A percentile compares a stretch with the other conserved stretches of the same genome.
Evolutionary conservation across 2,113 vertebrate genomes (phyloP).

Genomic region (Prunella himalayana): DNA sequence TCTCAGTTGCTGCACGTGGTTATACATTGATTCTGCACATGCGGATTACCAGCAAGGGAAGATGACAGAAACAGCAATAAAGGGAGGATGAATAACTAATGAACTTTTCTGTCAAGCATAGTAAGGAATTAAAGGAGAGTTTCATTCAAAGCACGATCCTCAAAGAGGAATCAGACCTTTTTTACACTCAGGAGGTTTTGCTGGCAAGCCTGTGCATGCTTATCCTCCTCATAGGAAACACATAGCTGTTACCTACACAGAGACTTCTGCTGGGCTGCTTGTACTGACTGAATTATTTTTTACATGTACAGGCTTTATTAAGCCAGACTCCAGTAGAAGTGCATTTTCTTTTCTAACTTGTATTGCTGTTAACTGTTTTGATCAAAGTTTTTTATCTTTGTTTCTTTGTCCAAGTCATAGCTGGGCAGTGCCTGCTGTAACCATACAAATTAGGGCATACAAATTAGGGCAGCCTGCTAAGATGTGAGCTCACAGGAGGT

Average conservation of each 20-base stretch:
- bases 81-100: not conserved
- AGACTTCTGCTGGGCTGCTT: not conserved
- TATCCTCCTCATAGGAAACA: not conserved
- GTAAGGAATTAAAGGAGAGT: not conserved
- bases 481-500: not conserved
- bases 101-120: not conserved
- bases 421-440: not conserved
- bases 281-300: not conserved
- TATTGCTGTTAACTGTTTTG: not conserved
- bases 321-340: not conserved
- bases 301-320: not conserved
- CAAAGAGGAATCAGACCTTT: not conserved
- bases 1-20: not conserved
- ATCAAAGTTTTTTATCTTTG: not conserved
- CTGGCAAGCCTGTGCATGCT: not conserved
- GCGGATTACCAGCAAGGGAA: not conserved
- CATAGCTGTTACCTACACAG: rapidly evolving
- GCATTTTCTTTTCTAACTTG: not conserved
- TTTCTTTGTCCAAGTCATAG: not conserved
- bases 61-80: not conserved
- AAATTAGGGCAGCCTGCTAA: not conserved
- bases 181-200: not conserved
- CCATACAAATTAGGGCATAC: too few relatives aligned
- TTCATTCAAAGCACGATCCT: not conserved
- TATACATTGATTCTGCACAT: rapidly evolving